Evolutionary conservation across 35 echinoderm and acorn worm genomes (phyloP), one percentile per base, ranked within the genome.

Genomic region (Eucidaris tribuloides): DNA sequence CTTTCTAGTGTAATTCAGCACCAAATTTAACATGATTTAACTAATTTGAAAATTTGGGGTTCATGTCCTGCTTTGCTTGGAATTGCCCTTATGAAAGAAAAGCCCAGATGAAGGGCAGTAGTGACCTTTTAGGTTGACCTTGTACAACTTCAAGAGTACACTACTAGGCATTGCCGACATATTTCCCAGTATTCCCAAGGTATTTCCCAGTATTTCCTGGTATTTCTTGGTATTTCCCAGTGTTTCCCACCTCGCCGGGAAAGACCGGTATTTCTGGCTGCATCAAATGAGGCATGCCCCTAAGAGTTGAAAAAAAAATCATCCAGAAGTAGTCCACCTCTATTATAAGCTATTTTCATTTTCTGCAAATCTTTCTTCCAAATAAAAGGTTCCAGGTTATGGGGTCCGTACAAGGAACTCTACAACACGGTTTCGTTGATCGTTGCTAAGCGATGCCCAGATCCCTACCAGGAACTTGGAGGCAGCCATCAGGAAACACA

Each of bases 391-490:
- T 85, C 90, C 46, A 89, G 81, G 52, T 50, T 90, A 43, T 98
- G 95, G 95, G 87, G 95, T 49, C 90, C 89, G 52, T 98, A 89
- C 78, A 98, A 98, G 81, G 95, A 98, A 42, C 79, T 98, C 20
- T 86, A 64, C 17, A 48, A 85, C 14, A 89, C 86, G 0, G 90
- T 98, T 25, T 79, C 89, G 41, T 77, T 80, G 38, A 87, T 91
- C 37, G 60, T 98, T 18, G 86, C 86, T 3, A 79, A 93, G 59
- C 85, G 85, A 38, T 72, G 83, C 41, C 90, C 90, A 27, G 95
- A 93, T 78, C 86, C 90, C 46, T 98, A 85, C 81, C 83, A 98
- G 78, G 95, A 98, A 38, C 77, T 98, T 42, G 95, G n/a, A 98
- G 17, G 86, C 86, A 44, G 86, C 85, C 33, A 46, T 97, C 14